These are phyloP conservation scores for Chelonoidis abingdonii DNA, from an alignment of 2,113 vertebrate species.

Conservation along the genomic window DNA sequence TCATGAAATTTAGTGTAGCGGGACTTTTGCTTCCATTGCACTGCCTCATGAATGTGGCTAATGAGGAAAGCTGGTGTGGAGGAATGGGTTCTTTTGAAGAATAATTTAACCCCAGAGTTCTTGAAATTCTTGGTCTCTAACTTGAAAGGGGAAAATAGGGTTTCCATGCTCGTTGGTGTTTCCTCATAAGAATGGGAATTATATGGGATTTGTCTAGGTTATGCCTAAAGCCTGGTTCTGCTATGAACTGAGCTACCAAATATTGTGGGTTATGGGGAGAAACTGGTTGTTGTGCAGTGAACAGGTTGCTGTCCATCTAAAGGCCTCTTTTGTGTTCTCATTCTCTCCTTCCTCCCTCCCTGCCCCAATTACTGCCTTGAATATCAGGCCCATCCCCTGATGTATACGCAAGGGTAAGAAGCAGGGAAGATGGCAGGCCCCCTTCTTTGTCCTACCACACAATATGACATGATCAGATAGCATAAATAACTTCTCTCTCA, in stretches of 20 bases:
- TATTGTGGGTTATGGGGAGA: background rate
- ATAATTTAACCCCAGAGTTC: background rate
- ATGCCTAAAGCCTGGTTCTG: background rate
- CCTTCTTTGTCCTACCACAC: background rate
- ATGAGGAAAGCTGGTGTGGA: background rate
- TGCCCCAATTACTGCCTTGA: background rate
- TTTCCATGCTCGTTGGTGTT: background rate
- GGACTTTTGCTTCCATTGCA: background rate
- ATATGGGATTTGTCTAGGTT: background rate
- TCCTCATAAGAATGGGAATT: background rate
- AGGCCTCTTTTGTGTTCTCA: background rate
- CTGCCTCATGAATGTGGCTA: background rate
- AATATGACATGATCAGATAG: background rate
- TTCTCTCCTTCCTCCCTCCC: background rate
- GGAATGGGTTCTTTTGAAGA: background rate
- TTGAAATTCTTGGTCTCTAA: rapidly evolving
- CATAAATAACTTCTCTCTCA: background rate
- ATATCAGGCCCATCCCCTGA: background rate
- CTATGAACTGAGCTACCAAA: background rate
- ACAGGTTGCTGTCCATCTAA: background rate
- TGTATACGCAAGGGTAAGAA: background rate
- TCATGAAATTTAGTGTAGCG: background rate
- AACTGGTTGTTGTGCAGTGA: background rate
- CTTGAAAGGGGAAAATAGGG: background rate
- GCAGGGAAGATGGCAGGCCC: background rate